Conservation (phyloP, 1,140 invertebrate species). For the Calosoma granatense region DNA sequence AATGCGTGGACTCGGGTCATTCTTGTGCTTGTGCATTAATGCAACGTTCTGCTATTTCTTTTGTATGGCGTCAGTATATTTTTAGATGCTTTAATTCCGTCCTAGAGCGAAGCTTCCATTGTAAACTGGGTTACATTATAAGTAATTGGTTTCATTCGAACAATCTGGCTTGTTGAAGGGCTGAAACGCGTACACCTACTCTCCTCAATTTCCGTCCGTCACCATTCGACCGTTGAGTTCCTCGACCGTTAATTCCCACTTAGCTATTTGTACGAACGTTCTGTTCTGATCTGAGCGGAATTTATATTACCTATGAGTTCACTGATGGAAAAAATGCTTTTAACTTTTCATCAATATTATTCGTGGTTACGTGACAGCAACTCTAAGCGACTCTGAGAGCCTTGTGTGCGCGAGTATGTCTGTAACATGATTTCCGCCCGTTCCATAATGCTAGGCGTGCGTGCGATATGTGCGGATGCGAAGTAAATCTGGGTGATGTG, state of each 20-base stretch:
- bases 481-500: background rate
- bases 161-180: background rate
- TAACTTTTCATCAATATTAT: constrained; percentile 7
- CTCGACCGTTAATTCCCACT: background rate
- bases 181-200: background rate
- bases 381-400: no score
- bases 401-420: background rate
- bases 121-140: background rate
- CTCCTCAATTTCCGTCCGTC: background rate
- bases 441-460: background rate
- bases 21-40: no score
- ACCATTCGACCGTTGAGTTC: background rate
- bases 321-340: constrained; percentile 9
- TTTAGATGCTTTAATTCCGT: background rate
- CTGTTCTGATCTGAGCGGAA: constrained; percentile 5
- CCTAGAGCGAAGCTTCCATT: background rate
- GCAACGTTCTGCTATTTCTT: no score
- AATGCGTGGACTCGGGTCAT: no score
- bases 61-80: no score
- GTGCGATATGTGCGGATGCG: background rate
- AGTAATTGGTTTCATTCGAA: background rate
- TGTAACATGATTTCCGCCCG: background rate
- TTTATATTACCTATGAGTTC: constrained; percentile 7
- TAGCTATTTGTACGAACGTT: background rate
- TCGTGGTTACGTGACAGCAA: no score